Percentiles rank a stretch among this genome's conserved stretches.
These are phyloP conservation scores for Nothura maculosa DNA, from an alignment of 2,797 vertebrate species.

Conservation along the genomic window DNA sequence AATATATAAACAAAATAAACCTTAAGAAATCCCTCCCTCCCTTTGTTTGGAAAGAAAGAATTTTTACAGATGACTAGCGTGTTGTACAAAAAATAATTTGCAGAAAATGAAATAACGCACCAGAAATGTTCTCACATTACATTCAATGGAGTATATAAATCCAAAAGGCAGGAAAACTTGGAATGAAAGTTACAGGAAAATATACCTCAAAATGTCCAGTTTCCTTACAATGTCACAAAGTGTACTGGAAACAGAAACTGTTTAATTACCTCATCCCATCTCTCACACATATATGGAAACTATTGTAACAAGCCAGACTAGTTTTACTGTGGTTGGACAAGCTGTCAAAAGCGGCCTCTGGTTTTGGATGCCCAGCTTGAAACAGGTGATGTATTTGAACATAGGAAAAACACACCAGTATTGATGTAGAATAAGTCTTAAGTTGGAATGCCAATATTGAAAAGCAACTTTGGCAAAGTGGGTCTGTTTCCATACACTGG, in stretches of 20 bases:
- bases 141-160: neutral
- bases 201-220: constrained; percentile 7
- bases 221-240: constrained; percentile 29
- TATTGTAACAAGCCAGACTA: constrained; percentile 14
- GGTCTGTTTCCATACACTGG: neutral
- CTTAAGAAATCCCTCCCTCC: neutral
- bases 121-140: neutral
- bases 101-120: neutral
- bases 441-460: neutral
- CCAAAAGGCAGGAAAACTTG: neutral
- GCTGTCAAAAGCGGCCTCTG: neutral
- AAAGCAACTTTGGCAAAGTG: neutral
- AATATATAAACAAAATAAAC: neutral
- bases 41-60: neutral
- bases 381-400: constrained; percentile 2
- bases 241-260: constrained; percentile 34
- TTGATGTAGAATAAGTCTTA: neutral
- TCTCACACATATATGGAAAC: constrained; percentile 35
- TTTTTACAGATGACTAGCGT: neutral
- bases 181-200: constrained; percentile 37
- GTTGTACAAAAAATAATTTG: neutral
- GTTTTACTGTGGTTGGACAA: neutral
- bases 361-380: neutral
- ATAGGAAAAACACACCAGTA: neutral
- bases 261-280: constrained; percentile 43